Base-by-base conservation (phyloP, 2,113 vertebrate genomes). In the Actenoides lindsayi region DNA sequence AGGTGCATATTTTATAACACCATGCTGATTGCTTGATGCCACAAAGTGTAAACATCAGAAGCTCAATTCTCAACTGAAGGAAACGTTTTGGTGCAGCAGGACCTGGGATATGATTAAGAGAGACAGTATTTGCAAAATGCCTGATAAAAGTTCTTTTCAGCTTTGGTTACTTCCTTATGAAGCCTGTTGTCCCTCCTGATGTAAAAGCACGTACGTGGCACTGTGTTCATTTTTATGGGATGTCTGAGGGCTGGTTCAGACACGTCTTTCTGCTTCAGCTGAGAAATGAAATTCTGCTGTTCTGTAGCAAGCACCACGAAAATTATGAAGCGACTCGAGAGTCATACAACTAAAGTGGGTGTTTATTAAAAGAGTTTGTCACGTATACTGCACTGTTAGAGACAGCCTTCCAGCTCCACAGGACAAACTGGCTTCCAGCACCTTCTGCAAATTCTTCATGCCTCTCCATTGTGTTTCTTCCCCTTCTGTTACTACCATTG, bases 341-440 rank as follows among this genome's bases (percentile, higher is more conserved):
- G 16, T 42, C 33, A 59, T 4, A 57, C 15, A 87, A 9, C 21
- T 60, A 2, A 75, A 54, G 6, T 6, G 6, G 53, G 3, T 50
- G 18, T 56, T 51, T 42, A 59, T 51, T 51, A 50, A 41, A 50
- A 73, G n/a, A 30, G 24, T 13, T 41, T 35, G 62, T 63, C 59
- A 73, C 1, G 1, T 2, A 11, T 4, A 23, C 8, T 3, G 14
- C 39, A 41, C 0, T 0, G 20, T 37, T 59, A 37, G 39, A 59
- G 39, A 23, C 27, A 89, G 25, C 28, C 18, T 83, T 81, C 33
- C 54, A 80, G 31, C 25, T 59, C 28, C 33, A n/a, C 0, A 0
- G 20, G 24, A 83, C 46, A 31, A 20, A 82, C 1, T 8, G 37
- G 17, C 5, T 67, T 28, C 33, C 62, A 39, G 18, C 1, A 12